Base-by-base conservation (phyloP, 2,888 invertebrate genomes). In the Willowsia nigromaculata region DNA sequence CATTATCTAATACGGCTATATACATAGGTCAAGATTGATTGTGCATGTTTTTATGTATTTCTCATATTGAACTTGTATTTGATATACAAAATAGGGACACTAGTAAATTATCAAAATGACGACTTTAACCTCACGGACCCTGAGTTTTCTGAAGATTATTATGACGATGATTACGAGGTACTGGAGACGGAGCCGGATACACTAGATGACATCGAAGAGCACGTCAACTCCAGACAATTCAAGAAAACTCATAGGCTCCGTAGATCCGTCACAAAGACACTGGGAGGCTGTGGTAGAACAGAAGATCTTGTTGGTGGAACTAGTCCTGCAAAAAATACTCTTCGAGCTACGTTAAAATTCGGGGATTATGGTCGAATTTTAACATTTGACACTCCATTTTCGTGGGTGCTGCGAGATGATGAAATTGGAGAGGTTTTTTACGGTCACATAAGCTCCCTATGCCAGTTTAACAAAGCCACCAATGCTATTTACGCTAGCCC, bases 371-470 rank as follows among this genome's bases (percentile, higher is more conserved):
- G 56, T 9, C 53, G 50, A 40, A 37, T 56, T 1, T 25, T 87
- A 1, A 82, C 82, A 0, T 82, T 91, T 85, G 91, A 91, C 37
- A 89, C 91, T 2, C 90, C 91, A 22, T 91, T 91, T 43, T 86
- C 89, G 3, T 90, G 81, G 68, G 25, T 89, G 1, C 22, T 91
- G 3, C 27, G 37, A 15, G 91, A 91, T 56, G 22, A 85, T 30
- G 84, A 76, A 22, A 65, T 90, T 25, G 90, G 90, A 0, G 91
- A 91, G 37, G 82, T 87, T n/a, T 89, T 91, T 37, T 90, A 84
- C 27, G 90, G 89, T 3, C 86, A 74, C 65, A 78, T 91, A 15
- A 88, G 80, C 27, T 90, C 90, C 7, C 78, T 91, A 22, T 91
- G 91, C 68, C 87, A 89, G 33, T 91, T 80, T 59, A 89, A 91